phyloP scores from a whole-genome alignment of 2,888 invertebrate species.

The Tromatobia lineatoria region DNA sequence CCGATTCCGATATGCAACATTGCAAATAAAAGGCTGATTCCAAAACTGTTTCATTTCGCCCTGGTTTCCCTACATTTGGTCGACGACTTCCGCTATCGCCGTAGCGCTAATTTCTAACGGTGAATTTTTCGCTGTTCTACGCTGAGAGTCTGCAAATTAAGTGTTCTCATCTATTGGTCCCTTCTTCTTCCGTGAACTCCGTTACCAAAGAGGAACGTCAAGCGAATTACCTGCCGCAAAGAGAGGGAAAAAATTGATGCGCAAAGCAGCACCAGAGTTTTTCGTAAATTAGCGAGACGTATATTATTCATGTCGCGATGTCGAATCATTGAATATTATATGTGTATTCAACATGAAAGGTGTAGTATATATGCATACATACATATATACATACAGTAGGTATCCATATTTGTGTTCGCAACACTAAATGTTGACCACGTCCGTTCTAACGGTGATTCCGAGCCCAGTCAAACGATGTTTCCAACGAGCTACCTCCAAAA shows the following conservation, averaged over 20 bases:
- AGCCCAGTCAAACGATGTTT: slow-evolving; percentile 48
- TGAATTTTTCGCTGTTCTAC: slow-evolving; percentile 39
- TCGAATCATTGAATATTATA: slow-evolving; percentile 33
- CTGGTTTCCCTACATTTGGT: background rate
- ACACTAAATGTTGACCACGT: slow-evolving; percentile 63
- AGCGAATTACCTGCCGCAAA: slow-evolving; percentile 10
- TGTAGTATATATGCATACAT: background rate
- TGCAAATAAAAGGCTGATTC: background rate
- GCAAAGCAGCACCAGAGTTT: slow-evolving; percentile 7
- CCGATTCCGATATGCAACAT: too few species aligned
- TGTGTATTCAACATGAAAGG: background rate
- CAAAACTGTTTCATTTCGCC: background rate
- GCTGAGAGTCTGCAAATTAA: slow-evolving; percentile 45
- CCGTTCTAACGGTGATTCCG: slow-evolving; percentile 65
- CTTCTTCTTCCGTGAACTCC: background rate
- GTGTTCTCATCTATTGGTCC: slow-evolving; percentile 37
- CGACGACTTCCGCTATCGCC: slow-evolving; percentile 2
- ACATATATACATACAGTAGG: background rate
- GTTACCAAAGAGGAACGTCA: background rate
- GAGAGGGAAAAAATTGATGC: background rate
- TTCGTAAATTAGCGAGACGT: slow-evolving; percentile 43
- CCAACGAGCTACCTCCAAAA: slow-evolving; percentile 16
- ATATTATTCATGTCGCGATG: slow-evolving; percentile 19
- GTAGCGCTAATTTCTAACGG: slow-evolving; percentile 57
- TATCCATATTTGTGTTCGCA: slow-evolving; percentile 28